Percentiles rank a stretch among this genome's conserved stretches.
phyloP scores from a whole-genome alignment of 1,140 invertebrate genomes.

The Penaeus japonicus region DNA sequence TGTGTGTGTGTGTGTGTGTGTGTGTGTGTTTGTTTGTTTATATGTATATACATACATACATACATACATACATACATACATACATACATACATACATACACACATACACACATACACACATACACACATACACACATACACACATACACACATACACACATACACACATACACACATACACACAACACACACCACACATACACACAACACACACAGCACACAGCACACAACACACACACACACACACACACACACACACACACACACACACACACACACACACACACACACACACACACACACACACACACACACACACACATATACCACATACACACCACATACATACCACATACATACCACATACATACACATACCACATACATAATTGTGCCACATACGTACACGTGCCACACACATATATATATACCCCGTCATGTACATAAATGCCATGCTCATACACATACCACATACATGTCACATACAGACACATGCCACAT shows the following conservation, averaged over 20 bases:
- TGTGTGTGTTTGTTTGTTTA: background rate
- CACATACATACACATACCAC: no score
- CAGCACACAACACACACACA: background rate
- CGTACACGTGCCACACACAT: no score
- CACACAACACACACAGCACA: background rate
- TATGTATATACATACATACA: background rate
- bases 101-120: background rate
- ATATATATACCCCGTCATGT: no score
- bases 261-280: background rate
- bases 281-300: background rate
- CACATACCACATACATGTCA: no score
- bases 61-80: background rate
- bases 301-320: no score
- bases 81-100: background rate
- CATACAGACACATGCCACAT: no score
- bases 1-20: background rate
- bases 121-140: background rate
- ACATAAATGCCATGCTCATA: no score
- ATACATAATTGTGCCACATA: no score
- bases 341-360: no score
- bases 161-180: background rate
- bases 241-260: background rate
- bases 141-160: background rate
- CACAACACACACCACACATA: background rate
- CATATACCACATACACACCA: no score